phyloP scores from a whole-genome alignment of 1,140 invertebrate genomes.

The Liolophura sinensis region DNA sequence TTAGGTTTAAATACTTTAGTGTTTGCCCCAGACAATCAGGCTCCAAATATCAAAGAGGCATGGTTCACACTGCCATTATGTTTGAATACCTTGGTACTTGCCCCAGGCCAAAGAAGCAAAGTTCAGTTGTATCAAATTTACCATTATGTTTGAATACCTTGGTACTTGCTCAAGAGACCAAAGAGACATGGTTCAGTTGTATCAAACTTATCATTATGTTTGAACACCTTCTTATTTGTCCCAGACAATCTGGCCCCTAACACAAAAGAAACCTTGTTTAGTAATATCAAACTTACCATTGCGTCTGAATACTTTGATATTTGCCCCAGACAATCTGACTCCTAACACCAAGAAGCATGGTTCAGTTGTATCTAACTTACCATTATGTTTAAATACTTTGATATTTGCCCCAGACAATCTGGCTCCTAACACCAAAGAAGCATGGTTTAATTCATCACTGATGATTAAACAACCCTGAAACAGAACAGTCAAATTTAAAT shows the following conservation, averaged over 20 bases:
- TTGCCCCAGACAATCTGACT: slow-evolving; percentile 82
- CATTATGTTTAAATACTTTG: slow-evolving; percentile 83
- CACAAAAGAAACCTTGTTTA: slow-evolving; percentile 93
- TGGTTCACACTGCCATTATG: slow-evolving; percentile 71
- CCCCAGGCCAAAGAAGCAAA: slow-evolving; percentile 94
- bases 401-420: slow-evolving; percentile 84
- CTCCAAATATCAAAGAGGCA: no score
- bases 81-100: slow-evolving; percentile 83
- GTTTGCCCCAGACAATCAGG: no score
- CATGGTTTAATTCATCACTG: slow-evolving; percentile 96
- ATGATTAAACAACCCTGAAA: slow-evolving; percentile 78
- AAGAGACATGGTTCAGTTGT: no score
- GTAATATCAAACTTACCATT: slow-evolving; percentile 53
- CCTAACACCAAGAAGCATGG: slow-evolving; percentile 94
- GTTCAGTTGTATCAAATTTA: slow-evolving; percentile 65
- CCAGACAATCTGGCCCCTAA: slow-evolving; percentile 86
- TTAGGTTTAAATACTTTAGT: no score
- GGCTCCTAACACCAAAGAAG: slow-evolving; percentile 90
- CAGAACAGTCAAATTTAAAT: slow-evolving; percentile 2
- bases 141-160: no score
- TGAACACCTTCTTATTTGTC: slow-evolving; percentile 84
- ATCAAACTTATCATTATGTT: slow-evolving; percentile 68
- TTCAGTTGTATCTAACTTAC: slow-evolving; percentile 63
- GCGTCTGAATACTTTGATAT: slow-evolving; percentile 86
- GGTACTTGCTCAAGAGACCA: no score